Percentiles rank a stretch among this genome's conserved stretches.
phyloP scores from a whole-genome alignment of 2,888 invertebrate species.

The Eupithecia exiguata region DNA sequence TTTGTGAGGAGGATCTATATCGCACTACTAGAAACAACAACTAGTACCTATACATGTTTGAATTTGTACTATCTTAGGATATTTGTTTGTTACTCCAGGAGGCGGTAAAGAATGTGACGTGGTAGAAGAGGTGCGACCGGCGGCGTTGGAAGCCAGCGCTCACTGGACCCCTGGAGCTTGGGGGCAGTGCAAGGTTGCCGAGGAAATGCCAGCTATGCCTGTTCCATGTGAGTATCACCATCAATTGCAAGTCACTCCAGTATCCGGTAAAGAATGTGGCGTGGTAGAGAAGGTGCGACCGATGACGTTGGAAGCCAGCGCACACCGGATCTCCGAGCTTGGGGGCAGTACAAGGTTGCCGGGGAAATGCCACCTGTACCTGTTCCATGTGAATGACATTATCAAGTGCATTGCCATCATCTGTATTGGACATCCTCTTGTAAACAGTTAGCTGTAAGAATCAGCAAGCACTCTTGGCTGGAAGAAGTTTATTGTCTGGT shows the following conservation, averaged over 20 bases:
- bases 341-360: conserved; percentile 77
- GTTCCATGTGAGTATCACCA: conserved; percentile 45
- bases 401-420: too few species aligned
- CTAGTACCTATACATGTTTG: too few species aligned
- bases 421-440: too few species aligned
- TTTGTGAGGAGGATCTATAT: too few species aligned
- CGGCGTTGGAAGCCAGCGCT: conserved; percentile 75
- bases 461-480: not conserved
- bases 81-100: conserved; percentile 51
- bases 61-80: not conserved
- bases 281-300: too few species aligned
- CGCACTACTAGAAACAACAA: too few species aligned
- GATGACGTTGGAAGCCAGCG: too few species aligned
- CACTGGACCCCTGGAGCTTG: conserved; percentile 83
- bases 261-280: too few species aligned
- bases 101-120: conserved; percentile 78
- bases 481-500: not conserved
- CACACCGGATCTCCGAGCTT: conserved; percentile 51
- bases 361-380: conserved; percentile 65
- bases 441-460: not conserved
- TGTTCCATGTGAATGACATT: conserved; percentile 44
- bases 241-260: not conserved
- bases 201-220: conserved; percentile 64
- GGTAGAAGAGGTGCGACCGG: conserved; percentile 75
- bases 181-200: conserved; percentile 75